Base-by-base conservation (phyloP, 2,113 vertebrate species). In the Odocoileus hemionus region DNA sequence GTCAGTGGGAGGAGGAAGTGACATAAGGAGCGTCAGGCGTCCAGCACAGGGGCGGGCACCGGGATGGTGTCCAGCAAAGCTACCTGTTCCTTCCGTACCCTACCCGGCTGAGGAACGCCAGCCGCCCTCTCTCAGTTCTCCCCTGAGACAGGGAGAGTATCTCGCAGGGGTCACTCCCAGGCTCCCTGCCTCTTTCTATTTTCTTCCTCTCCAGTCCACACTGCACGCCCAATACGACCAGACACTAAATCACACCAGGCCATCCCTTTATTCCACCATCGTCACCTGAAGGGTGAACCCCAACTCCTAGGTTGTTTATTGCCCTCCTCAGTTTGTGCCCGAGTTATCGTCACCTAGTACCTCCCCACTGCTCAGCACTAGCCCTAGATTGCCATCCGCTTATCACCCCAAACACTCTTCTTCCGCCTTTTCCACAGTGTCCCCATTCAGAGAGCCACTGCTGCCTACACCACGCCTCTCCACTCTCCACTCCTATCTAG, bases 401-500 rank as follows among this genome's bases (percentile, higher is more conserved):
- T 10, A 30, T 9, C 11, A 30, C 36, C 50, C 61, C n/a, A 55
- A 9, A 60, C 5, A 54, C 10, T 21, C 47, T 8, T 1, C 7
- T 2, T 30, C 1, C 2, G n/a, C 15, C 39, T 88, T 36, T 55
- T 26, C 14, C 28, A 2, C 7, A 10, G 4, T 3, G 43, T 2
- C 84, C 4, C 47, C 80, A 5, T 6, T 21, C 43, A 21, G 30
- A 33, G 82, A 57, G 21, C 39, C 11, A 25, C 50, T 12, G 21
- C 15, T 0, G 2, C 19, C 0, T 2, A 50, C 17, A 19, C 2
- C 16, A 3, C 3, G 1, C 13, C 14, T 43, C 10, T 33, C 36
- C 52, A 21, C 57, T 28, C 8, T 28, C 30, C 60, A 57, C 30
- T 55, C 57, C 6, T 45, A 13, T 25, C 58, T 2, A 5, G 21